Evolutionary conservation across 2,113 vertebrate genomes (phyloP).

Genomic region (Perca flavescens): DNA sequence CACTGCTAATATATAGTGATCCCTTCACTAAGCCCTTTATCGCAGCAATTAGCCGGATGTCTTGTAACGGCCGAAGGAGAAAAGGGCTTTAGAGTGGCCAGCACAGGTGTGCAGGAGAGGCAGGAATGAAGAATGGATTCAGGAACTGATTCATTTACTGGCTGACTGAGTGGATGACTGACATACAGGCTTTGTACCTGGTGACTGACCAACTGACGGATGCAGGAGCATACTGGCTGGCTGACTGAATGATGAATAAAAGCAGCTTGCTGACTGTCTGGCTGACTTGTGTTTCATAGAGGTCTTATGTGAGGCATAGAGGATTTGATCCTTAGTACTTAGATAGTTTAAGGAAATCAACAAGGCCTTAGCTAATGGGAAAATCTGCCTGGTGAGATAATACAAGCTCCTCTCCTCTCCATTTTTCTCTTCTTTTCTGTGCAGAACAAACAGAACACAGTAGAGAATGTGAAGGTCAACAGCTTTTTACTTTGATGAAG

Average conservation of each 20-base stretch:
- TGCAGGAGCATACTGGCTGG: neutral
- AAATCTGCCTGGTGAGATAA: conserved; percentile 20
- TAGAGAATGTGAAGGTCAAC: conserved; percentile 12
- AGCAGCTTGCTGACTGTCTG: conserved; percentile 8
- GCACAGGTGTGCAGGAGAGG: conserved; percentile 64
- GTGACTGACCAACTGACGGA: conserved; percentile 33
- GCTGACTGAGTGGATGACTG: conserved; percentile 52
- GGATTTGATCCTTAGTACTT: neutral
- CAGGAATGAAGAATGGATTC: conserved; percentile 61
- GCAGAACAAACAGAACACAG: neutral
- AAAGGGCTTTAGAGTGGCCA: conserved; percentile 66
- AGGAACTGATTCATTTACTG: conserved; percentile 67
- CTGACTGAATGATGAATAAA: conserved; percentile 32
- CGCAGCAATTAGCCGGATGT: conserved; percentile 79
- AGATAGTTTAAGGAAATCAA: conserved; percentile 21
- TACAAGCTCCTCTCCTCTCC: neutral
- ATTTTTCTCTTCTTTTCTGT: neutral
- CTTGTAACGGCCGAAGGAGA: conserved; percentile 70
- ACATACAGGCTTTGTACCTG: conserved; percentile 39
- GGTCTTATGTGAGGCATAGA: conserved; percentile 2
- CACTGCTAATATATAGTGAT: conserved; percentile 79
- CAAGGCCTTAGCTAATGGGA: conserved; percentile 10
- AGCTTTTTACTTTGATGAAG: neutral
- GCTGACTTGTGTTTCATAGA: conserved; percentile 6
- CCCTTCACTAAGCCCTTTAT: conserved; percentile 80